A percentile compares a stretch with the other conserved stretches of the same genome.
Evolutionary conservation across 2,113 vertebrate genomes (phyloP).

Genomic region (Entomyzon cyanotis): DNA sequence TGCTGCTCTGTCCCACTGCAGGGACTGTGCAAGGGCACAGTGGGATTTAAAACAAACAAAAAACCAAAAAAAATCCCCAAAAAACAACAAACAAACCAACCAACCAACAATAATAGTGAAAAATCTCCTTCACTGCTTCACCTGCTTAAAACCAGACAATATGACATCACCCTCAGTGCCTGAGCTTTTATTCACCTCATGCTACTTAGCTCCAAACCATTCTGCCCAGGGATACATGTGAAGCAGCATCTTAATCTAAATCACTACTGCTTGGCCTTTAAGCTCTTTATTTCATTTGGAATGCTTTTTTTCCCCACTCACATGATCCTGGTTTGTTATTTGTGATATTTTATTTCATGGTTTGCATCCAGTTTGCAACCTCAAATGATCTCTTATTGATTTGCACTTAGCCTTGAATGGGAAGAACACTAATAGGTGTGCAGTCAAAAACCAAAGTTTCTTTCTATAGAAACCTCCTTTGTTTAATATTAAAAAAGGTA

Average conservation of each 20-base stretch:
- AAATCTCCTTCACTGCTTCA: background rate
- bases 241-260: background rate
- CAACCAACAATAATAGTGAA: background rate
- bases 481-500: background rate
- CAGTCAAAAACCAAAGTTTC: background rate
- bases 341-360: background rate
- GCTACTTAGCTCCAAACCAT: background rate
- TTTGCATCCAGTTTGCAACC: background rate
- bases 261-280: background rate
- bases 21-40: background rate
- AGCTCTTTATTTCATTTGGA: background rate
- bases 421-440: background rate
- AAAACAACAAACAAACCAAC: too few species aligned
- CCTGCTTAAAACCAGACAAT: background rate
- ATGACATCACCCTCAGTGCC: background rate
- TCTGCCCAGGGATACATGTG: background rate
- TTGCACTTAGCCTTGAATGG: background rate
- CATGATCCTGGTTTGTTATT: background rate
- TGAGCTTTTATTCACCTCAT: background rate
- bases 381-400: background rate
- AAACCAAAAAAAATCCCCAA: background rate
- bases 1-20: background rate
- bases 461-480: background rate
- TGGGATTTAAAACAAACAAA: background rate
- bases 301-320: background rate